Percentiles rank a stretch among this genome's conserved stretches.
Evolutionary conservation across 2,113 vertebrate species (phyloP).

Genomic region (Plectropomus leopardus): DNA sequence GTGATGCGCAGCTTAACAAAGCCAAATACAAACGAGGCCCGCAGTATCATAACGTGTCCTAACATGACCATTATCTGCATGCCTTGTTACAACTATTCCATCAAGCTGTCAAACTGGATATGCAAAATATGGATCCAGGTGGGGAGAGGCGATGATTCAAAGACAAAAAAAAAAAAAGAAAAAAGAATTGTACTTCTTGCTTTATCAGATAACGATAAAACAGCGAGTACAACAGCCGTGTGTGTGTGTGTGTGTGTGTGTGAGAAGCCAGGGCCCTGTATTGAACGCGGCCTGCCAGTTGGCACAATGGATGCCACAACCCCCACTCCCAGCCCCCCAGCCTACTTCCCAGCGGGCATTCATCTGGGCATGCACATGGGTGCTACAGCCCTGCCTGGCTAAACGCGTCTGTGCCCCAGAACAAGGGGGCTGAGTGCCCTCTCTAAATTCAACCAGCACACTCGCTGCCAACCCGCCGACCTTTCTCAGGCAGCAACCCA

Average conservation of each 20-base stretch:
- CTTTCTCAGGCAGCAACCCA: conserved; percentile 74
- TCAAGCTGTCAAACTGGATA: conserved; percentile 66
- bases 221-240: conserved; percentile 31
- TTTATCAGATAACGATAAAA: conserved; percentile 47
- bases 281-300: conserved; percentile 75
- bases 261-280: conserved; percentile 66
- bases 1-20: conserved; percentile 58
- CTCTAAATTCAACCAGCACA: conserved; percentile 66
- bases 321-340: conserved; percentile 69
- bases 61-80: conserved; percentile 67
- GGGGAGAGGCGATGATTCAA: conserved; percentile 42
- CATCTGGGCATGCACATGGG: conserved; percentile 83
- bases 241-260: conserved; percentile 50
- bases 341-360: conserved; percentile 81
- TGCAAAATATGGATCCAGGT: conserved; percentile 63
- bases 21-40: conserved; percentile 42
- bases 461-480: conserved; percentile 67
- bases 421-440: conserved; percentile 76
- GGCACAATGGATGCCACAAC: conserved; percentile 79
- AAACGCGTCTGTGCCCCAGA: conserved; percentile 74
- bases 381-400: conserved; percentile 75
- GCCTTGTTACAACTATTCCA: conserved; percentile 64
- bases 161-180: conserved; percentile 21
- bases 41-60: conserved; percentile 59
- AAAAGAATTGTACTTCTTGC: conserved; percentile 28